Percentiles rank a stretch among this genome's conserved stretches.
Conservation (phyloP, 2,888 invertebrate species). For the Margaritifera margaritifera region DNA sequence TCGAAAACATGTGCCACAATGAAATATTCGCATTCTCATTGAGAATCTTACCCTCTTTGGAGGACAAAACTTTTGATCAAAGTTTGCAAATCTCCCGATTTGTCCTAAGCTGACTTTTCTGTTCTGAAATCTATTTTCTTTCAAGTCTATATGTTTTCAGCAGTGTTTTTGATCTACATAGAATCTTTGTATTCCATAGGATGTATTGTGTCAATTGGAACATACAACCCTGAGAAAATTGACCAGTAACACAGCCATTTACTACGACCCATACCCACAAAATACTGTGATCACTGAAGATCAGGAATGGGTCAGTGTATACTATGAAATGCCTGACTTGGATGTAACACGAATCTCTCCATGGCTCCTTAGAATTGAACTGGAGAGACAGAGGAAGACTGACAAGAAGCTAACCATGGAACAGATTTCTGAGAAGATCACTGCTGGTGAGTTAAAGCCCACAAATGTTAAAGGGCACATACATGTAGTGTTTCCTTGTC, state of each 20-base stretch:
- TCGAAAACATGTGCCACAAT: too few relatives aligned
- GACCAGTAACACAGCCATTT: constrained; percentile 98
- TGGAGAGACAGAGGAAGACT: constrained; percentile 98
- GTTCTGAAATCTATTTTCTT: too few relatives aligned
- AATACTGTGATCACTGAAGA: constrained; percentile 98
- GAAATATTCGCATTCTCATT: too few relatives aligned
- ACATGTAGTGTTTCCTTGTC: too few relatives aligned
- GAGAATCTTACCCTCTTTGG: too few relatives aligned
- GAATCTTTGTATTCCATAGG: constrained; percentile 72
- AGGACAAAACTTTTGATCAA: too few relatives aligned
- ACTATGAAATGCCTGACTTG: constrained; percentile 99
- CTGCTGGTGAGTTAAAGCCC: constrained; percentile 77
- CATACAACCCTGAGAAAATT: constrained; percentile 96
- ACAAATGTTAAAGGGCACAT: background rate
- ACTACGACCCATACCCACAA: constrained; percentile 97
- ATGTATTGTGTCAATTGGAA: constrained; percentile 96
- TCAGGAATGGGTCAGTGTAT: constrained; percentile 99
- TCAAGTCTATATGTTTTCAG: background rate
- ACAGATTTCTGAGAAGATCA: constrained; percentile 99
- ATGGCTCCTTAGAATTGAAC: constrained; percentile 97
- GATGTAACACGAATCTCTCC: constrained; percentile 97
- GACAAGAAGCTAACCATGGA: constrained; percentile 99
- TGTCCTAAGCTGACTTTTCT: too few relatives aligned
- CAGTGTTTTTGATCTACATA: background rate
- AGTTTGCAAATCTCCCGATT: too few relatives aligned